A percentile compares a stretch with the other conserved stretches of the same genome.
Conservation (phyloP, 64 coral and sea anemone genomes). For the Astreopora myriophthalma region DNA sequence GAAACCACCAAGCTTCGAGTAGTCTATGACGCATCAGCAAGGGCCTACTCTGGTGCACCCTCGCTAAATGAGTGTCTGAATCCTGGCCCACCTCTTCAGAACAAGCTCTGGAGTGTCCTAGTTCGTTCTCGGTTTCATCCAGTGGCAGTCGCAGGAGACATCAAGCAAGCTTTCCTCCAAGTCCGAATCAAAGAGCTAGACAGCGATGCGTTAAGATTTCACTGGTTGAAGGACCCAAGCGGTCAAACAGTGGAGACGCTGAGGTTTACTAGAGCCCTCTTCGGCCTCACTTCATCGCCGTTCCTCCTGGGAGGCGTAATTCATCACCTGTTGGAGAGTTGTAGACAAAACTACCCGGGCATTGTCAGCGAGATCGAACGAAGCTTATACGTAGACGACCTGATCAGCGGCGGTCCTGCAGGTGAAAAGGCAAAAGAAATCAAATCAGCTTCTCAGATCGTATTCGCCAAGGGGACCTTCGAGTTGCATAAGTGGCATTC, state of each 20-base stretch:
- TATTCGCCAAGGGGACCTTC: constrained; percentile 45
- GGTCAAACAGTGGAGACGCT: background rate
- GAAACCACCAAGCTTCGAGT: constrained; percentile 45
- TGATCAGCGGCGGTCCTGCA: constrained; percentile 28
- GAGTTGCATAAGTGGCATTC: constrained; percentile 64
- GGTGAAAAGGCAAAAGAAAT: background rate
- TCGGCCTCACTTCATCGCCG: constrained; percentile 54
- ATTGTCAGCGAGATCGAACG: constrained; percentile 25
- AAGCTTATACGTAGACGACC: constrained; percentile 61
- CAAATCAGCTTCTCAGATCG: background rate
- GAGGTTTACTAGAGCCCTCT: constrained; percentile 51
- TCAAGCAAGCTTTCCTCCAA: background rate
- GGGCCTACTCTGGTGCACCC: background rate
- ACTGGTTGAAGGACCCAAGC: constrained; percentile 6
- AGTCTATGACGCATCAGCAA: constrained; percentile 54
- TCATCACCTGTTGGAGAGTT: constrained; percentile 60
- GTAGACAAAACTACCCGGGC: constrained; percentile 16
- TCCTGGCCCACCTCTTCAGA: constrained; percentile 58
- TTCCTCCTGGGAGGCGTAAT: constrained; percentile 39
- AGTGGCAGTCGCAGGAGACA: background rate
- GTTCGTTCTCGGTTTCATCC: constrained; percentile 11
- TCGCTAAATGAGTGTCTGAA: constrained; percentile 68
- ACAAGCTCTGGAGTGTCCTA: constrained; percentile 17
- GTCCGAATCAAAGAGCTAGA: background rate
- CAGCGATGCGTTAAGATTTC: background rate